phyloP scores from a whole-genome alignment of 2,113 vertebrate genomes.

The Antigone vipio region DNA sequence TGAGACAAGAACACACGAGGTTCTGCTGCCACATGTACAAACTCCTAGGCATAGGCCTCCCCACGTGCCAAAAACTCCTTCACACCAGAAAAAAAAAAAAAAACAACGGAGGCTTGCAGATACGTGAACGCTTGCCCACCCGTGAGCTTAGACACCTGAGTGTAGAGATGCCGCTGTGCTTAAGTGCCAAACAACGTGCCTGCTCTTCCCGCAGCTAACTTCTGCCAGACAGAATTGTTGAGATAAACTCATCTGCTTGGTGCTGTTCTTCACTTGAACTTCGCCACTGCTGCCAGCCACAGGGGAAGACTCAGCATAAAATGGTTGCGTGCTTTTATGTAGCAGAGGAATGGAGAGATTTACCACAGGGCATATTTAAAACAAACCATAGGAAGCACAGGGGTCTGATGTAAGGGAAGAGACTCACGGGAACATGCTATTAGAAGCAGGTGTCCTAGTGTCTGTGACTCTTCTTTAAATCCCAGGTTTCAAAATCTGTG shows the following conservation, averaged over 20 bases:
- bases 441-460: not conserved
- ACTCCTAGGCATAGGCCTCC: not conserved
- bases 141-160: not conserved
- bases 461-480: not conserved
- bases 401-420: not conserved
- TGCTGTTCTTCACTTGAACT: not conserved
- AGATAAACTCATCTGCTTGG: not conserved
- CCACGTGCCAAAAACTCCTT: not conserved
- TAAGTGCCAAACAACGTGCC: fast-evolving
- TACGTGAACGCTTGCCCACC: not conserved
- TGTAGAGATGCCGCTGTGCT: not conserved
- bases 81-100: not conserved
- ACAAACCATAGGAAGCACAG: not conserved
- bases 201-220: not conserved
- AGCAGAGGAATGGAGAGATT: not conserved
- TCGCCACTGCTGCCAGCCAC: not conserved
- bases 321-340: not conserved
- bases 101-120: not conserved
- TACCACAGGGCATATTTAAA: not conserved
- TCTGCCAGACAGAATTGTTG: not conserved
- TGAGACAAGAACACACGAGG: not conserved
- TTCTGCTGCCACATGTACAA: not conserved
- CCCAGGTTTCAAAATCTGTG: not conserved
- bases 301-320: not conserved
- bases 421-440: not conserved